Evolutionary conservation across 64 coral and sea anemone genomes (phyloP).

Genomic region (Dendronephthya gigantea): DNA sequence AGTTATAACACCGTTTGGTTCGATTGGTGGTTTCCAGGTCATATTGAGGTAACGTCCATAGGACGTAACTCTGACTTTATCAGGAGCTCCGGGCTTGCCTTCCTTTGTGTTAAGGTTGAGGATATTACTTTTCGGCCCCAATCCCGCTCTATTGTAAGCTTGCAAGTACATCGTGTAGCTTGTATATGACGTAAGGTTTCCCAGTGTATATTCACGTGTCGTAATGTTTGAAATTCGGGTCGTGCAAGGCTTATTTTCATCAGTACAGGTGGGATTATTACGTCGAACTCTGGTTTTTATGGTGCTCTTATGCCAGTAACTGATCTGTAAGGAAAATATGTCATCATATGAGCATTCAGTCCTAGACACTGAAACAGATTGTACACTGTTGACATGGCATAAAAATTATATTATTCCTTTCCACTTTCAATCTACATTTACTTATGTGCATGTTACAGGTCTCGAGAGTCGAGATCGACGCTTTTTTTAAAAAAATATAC

Average conservation of each 20-base stretch:
- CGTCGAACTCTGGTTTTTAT: neutral
- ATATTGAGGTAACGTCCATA: neutral
- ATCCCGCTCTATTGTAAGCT: neutral
- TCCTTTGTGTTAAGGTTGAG: neutral
- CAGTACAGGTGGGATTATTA: neutral
- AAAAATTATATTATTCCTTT: no score
- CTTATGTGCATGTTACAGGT: neutral
- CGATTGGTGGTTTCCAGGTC: neutral
- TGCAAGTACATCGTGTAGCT: neutral
- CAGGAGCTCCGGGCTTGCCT: neutral
- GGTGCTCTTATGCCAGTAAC: neutral
- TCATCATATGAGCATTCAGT: no score
- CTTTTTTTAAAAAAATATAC: no score
- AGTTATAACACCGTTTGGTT: neutral
- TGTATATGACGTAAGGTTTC: neutral
- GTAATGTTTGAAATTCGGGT: neutral
- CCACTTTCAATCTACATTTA: neutral
- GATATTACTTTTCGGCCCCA: neutral
- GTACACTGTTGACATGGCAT: no score
- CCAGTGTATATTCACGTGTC: neutral
- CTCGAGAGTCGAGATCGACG: no score
- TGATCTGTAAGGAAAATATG: neutral
- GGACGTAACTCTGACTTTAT: neutral
- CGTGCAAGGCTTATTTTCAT: neutral
- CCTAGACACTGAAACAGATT: no score